phyloP scores from a whole-genome alignment of 2,797 vertebrate species.

The Trachops cirrhosus region DNA sequence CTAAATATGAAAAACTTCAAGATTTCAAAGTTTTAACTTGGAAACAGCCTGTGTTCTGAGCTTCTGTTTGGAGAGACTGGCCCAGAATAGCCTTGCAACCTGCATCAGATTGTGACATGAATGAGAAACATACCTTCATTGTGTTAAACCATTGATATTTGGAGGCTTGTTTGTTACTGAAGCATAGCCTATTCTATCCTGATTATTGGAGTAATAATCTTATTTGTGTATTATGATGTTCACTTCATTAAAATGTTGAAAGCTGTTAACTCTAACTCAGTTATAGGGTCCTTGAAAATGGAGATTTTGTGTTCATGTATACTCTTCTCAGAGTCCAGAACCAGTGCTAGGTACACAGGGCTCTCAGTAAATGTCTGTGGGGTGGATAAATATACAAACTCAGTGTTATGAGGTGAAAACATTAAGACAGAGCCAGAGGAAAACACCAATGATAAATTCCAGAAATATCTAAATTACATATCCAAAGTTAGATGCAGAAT shows the following conservation, averaged over 20 bases:
- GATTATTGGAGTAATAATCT: not conserved
- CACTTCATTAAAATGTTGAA: not conserved
- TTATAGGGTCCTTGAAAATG: not conserved
- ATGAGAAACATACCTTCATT: not conserved
- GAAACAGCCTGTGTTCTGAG: not conserved
- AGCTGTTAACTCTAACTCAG: not conserved
- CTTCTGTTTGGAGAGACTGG: not conserved
- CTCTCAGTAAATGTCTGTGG: not conserved
- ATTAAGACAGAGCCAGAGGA: not conserved
- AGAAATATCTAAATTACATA: not conserved
- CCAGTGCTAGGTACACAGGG: not conserved
- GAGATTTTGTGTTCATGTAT: not conserved
- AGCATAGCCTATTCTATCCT: not conserved
- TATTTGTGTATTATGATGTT: not conserved
- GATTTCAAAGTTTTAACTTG: not conserved
- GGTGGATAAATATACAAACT: not conserved
- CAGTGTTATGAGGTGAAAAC: not conserved
- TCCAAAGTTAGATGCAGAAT: not conserved
- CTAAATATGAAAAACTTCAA: not conserved
- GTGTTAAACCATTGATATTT: not conserved
- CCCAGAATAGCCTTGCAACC: not conserved
- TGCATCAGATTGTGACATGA: not conserved
- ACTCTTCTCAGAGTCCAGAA: not conserved
- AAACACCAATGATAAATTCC: not conserved
- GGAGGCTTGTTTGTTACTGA: not conserved